phyloP scores from a whole-genome alignment of 2,797 vertebrate genomes.

The Prionace glauca region DNA sequence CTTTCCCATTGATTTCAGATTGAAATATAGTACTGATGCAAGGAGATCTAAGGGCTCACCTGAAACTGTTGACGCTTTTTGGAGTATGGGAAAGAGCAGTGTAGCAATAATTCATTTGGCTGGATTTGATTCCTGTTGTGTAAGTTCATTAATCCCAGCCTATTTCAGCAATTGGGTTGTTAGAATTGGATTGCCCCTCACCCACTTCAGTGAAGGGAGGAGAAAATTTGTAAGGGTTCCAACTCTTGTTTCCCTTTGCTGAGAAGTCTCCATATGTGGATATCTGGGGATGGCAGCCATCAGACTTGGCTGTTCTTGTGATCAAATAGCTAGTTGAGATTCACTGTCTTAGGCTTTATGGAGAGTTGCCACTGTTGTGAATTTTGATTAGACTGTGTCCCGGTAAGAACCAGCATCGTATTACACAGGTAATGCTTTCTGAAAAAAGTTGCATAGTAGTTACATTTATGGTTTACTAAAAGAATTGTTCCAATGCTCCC shows the following conservation, averaged over 20 bases:
- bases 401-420: background rate
- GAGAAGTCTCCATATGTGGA: background rate
- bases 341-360: background rate
- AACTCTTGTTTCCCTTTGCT: background rate
- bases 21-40: background rate
- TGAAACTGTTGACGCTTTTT: background rate
- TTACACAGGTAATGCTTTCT: background rate
- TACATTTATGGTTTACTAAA: background rate
- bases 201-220: background rate
- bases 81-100: background rate
- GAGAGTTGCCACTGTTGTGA: background rate
- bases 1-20: background rate
- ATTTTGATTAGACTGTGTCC: background rate
- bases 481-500: background rate
- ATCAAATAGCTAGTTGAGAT: background rate
- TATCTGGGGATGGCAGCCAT: background rate
- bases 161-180: background rate
- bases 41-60: background rate
- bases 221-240: background rate
- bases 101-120: background rate
- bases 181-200: background rate
- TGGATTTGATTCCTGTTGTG: background rate
- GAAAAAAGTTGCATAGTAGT: background rate
- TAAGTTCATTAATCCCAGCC: background rate
- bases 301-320: background rate